Percentiles rank a stretch among this genome's conserved stretches.
Evolutionary conservation across 35 echinoderm and acorn worm species (phyloP).

Genomic region (Diadema setosum): DNA sequence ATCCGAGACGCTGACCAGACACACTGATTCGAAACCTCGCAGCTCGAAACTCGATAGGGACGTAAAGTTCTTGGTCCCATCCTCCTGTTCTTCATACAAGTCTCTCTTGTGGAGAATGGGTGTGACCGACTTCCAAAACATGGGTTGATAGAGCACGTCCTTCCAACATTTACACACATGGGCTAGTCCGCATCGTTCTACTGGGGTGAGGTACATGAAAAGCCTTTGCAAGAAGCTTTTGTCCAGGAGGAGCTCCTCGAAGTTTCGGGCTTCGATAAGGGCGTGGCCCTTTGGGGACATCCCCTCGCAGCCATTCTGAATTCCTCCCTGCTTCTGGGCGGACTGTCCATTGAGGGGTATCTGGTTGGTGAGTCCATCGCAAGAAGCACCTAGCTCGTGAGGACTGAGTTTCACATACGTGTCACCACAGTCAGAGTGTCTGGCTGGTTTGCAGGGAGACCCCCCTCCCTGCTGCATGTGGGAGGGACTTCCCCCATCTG

Average conservation of each 20-base stretch:
- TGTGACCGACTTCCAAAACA: slow-evolving; percentile 77
- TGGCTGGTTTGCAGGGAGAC: slow-evolving; percentile 4
- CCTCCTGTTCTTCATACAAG: slow-evolving; percentile 74
- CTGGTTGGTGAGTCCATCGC: background rate
- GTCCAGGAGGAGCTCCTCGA: slow-evolving; percentile 64
- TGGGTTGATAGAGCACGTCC: slow-evolving; percentile 65
- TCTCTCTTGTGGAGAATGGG: slow-evolving; percentile 93
- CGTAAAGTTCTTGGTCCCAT: slow-evolving; percentile 77
- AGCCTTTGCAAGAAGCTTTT: slow-evolving; percentile 66
- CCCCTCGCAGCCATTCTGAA: background rate
- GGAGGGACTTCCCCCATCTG: background rate
- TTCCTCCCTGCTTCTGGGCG: background rate
- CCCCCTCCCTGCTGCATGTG: slow-evolving; percentile 19
- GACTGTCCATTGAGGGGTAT: background rate
- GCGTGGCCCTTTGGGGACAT: background rate
- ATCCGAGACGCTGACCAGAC: slow-evolving; percentile 86
- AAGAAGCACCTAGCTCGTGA: background rate
- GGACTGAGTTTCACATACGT: slow-evolving; percentile 1
- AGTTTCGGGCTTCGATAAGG: slow-evolving; percentile 21
- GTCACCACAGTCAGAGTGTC: background rate
- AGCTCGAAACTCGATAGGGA: slow-evolving; percentile 84
- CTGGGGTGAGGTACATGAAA: slow-evolving; percentile 74
- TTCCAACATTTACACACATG: slow-evolving; percentile 92
- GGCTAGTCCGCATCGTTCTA: slow-evolving; percentile 76
- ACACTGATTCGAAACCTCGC: slow-evolving; percentile 85